Base-by-base conservation (phyloP, 2,888 invertebrate genomes). In the Parapristionchus giblindavisi region DNA sequence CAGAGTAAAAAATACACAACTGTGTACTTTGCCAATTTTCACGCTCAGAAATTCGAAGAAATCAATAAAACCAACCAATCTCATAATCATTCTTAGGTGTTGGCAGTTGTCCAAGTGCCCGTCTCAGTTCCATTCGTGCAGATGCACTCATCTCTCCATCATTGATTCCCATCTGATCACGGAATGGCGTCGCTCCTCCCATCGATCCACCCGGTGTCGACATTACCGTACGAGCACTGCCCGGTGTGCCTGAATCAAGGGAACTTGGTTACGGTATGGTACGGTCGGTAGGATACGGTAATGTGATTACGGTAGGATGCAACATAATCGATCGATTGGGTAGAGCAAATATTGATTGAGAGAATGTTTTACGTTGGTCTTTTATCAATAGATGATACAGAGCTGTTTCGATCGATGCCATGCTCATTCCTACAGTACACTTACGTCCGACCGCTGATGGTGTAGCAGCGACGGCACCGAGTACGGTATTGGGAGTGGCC, bases 71-170 rank as follows among this genome's bases (percentile, higher is more conserved):
- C n/a, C n/a, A n/a, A 73, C 73, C 85, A 98, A 96, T 82, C 90
- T 99, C 98, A 89, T 96, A 99, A 90, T 99, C 98, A 88, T 99
- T 98, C 83, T 93, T 93, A 0, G 99, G 98, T 1, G 92, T 89
- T 1, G 99, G 99, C 76, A 99, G 90, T 0, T 92, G 90, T 34
- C 93, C 92, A 36, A 98, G 90, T 0, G 94, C 93, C 79, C 92
- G 91, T 58, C 93, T 92, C 32, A 96, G 91, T 74, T 93, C 92
- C 32, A 58, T 74, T 72, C 61, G 34, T 21, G 63, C 78, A 65
- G 70, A 70, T 17, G 54, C 6, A 5, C 77, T 84, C 75, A 91
- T 92, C 76, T 94, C 94, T 86, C 95, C 95, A 0, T 94, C 92
- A 89, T 98, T 98, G 81, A 99, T 98, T 88, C 93, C 96, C 68